Evolutionary conservation across 2,888 invertebrate genomes (phyloP).

Genomic region (Drosophila leonis): DNA sequence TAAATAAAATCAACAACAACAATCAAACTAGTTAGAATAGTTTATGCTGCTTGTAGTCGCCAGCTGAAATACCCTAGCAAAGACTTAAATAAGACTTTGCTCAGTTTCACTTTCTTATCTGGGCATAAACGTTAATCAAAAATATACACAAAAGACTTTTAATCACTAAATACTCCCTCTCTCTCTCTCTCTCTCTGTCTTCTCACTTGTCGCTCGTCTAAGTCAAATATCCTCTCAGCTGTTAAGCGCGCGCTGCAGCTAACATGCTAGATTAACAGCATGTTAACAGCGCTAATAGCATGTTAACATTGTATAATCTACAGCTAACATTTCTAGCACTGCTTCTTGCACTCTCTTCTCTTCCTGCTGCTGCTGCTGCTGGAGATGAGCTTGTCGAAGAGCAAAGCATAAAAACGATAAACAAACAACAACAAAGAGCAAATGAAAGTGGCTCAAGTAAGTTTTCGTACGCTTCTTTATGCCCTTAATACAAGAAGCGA

Average conservation of each 20-base stretch:
- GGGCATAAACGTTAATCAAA: neutral
- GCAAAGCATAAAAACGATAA: slow-evolving; percentile 11
- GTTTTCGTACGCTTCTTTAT: slow-evolving; percentile 26
- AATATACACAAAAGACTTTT: neutral
- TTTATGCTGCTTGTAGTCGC: neutral
- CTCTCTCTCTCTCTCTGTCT: neutral
- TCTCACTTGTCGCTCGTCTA: no score
- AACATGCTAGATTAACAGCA: slow-evolving; percentile 7
- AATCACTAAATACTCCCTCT: neutral
- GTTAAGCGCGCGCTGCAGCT: neutral
- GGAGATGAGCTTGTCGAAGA: slow-evolving; percentile 9
- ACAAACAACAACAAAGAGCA: slow-evolving; percentile 14
- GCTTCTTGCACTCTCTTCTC: neutral
- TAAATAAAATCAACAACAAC: slow-evolving; percentile 10
- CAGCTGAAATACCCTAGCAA: slow-evolving; percentile 10
- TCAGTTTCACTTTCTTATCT: neutral
- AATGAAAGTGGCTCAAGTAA: slow-evolving; percentile 47
- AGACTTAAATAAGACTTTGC: neutral
- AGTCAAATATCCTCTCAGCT: neutral
- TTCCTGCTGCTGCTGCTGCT: neutral
- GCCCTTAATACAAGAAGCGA: slow-evolving; percentile 47
- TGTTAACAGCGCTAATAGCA: slow-evolving; percentile 17
- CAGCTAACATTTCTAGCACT: neutral
- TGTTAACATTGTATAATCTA: slow-evolving; percentile 18
- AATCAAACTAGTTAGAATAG: neutral